phyloP scores from a whole-genome alignment of 2,797 vertebrate species.

The Sebastes trivittatus region DNA sequence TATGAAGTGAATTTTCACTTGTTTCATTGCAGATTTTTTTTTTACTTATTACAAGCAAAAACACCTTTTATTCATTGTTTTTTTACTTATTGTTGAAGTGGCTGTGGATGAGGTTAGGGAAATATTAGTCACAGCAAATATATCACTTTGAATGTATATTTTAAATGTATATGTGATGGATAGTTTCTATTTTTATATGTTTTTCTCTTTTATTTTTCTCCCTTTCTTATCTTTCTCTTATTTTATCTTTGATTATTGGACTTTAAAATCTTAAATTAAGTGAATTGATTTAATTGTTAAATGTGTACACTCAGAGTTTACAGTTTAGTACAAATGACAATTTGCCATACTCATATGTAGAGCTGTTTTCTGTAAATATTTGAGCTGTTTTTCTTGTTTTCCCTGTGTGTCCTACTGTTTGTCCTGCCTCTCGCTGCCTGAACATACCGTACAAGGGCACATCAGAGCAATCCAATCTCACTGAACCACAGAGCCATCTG shows the following conservation, averaged over 20 bases:
- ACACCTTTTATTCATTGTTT: too few relatives aligned
- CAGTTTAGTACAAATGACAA: background rate
- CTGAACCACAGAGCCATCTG: constrained; percentile 57
- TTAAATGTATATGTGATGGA: too few relatives aligned
- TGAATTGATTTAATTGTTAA: background rate
- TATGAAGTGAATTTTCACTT: too few relatives aligned
- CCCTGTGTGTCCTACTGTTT: background rate
- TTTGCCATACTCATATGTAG: too few relatives aligned
- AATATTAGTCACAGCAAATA: too few relatives aligned
- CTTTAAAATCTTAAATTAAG: background rate
- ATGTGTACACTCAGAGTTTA: background rate
- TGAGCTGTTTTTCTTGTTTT: background rate
- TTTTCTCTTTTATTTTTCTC: background rate
- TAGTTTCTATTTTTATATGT: background rate
- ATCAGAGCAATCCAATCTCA: background rate
- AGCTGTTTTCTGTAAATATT: background rate
- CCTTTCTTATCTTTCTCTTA: background rate
- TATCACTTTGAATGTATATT: too few relatives aligned
- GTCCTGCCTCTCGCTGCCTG: background rate
- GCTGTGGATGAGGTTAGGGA: too few relatives aligned
- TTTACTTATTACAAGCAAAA: too few relatives aligned
- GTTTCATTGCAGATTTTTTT: too few relatives aligned
- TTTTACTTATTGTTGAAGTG: too few relatives aligned
- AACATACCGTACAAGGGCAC: constrained; percentile 1
- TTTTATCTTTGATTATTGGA: background rate